Percentiles rank a stretch among this genome's conserved stretches.
phyloP scores from a whole-genome alignment of 2,113 vertebrate species.

The Rhinolophus ferrumequinum region DNA sequence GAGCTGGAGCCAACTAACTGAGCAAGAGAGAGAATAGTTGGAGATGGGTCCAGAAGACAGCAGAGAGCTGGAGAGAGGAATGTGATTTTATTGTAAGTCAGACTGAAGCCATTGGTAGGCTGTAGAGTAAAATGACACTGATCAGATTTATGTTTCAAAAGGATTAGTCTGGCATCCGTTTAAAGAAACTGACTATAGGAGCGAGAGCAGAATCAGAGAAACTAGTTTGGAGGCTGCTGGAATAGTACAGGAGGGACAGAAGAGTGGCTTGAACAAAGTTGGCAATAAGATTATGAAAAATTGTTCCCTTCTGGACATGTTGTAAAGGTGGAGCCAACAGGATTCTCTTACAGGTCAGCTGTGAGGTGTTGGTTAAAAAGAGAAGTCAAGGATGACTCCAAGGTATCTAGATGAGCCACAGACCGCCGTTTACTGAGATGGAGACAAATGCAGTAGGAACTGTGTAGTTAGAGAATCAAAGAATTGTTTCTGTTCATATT shows the following conservation, averaged over 20 bases:
- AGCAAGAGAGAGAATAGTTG: not conserved
- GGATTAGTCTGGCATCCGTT: not conserved
- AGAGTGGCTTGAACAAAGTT: not conserved
- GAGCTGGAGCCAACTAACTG: not conserved
- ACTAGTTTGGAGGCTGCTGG: not conserved
- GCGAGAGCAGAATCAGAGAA: not conserved
- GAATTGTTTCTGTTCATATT: not conserved
- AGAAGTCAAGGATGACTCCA: not conserved
- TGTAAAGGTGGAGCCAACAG: not conserved
- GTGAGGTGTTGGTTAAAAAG: not conserved
- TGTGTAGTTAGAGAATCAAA: not conserved
- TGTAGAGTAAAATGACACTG: not conserved
- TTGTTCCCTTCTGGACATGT: not conserved
- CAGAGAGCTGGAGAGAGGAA: not conserved
- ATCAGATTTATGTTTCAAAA: constrained; percentile 23
- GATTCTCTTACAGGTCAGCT: not conserved
- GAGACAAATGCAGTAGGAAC: not conserved
- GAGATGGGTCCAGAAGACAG: not conserved
- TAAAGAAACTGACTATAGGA: not conserved
- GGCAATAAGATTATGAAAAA: not conserved
- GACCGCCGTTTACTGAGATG: not conserved
- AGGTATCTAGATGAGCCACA: not conserved
- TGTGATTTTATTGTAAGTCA: not conserved
- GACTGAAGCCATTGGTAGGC: not conserved
- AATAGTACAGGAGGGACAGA: not conserved